Evolutionary conservation across 30 jellyfish, hydroid and myxozoan species (phyloP), one percentile per base, ranked within the genome.

Genomic region (Turritopsis rubra): DNA sequence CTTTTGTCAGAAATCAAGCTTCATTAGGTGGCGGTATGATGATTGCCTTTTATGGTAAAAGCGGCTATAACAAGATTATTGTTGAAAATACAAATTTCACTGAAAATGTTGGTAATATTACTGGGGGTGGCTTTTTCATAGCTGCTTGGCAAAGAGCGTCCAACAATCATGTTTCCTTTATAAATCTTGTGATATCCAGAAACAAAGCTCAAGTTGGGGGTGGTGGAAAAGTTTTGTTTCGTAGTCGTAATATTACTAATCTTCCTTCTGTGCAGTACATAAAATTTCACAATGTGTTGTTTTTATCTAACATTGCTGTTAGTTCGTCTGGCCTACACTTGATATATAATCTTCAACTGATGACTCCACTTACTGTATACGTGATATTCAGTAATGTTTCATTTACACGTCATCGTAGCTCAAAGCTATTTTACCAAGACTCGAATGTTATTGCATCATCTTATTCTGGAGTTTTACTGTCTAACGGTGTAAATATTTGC

Each of bases 21-120:
- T 87, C 65, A 29, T 54, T 88, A n/a, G 98, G 90, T 9, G 98
- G 96, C 0, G 98, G 95, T 1, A 71, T 87, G n/a, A 94, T 84
- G 66, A 24, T 91, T 30, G 65, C 91, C 17, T 72, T 92, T 18
- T 86, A 84, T 27, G 85, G 85, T 17, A 18, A 65, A 26, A 73
- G 96, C n/a, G 41, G 66, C 8, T 52, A 20, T 52, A 87, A 91
- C 66, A 72, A 54, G 18, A 65, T 91, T 13, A 23, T 13, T 21
- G 23, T 91, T 24, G 71, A 25, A 1, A 41, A 76, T 21, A 65
- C 90, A 26, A 21, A 7, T 24, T 76, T 91, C 53, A 72, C 41
- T 9, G 27, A 86, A 53, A 91, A 91, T 78, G 30, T 19, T 16
- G 98, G 70, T 1, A 54, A 18, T 26, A 26, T 65, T 19, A 78